Evolutionary conservation across 2,113 vertebrate species (phyloP).

Genomic region (Serranochromis macrocephalus): DNA sequence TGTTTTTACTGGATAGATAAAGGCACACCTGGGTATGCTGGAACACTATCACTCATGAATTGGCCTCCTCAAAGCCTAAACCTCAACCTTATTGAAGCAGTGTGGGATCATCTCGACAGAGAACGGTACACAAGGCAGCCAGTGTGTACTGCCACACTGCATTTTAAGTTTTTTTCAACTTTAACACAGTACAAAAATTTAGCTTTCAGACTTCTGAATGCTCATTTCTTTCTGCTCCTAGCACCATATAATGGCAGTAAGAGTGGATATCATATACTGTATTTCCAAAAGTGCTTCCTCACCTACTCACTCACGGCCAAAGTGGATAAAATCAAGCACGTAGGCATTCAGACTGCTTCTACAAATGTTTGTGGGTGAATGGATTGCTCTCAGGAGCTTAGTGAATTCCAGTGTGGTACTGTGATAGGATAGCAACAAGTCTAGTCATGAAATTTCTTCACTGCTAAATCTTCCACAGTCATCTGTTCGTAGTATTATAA

Average conservation of each 20-base stretch:
- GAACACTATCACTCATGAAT: background rate
- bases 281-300: background rate
- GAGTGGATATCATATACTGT: background rate
- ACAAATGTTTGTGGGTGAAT: fast-evolving
- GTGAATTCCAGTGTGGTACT: background rate
- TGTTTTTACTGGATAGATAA: background rate
- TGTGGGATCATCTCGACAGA: background rate
- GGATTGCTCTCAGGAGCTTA: background rate
- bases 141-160: background rate
- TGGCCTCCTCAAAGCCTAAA: background rate
- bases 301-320: background rate
- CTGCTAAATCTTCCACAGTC: background rate
- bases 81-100: background rate
- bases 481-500: background rate
- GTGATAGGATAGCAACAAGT: background rate
- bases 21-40: background rate
- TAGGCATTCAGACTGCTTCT: background rate
- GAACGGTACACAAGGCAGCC: background rate
- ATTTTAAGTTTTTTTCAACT: background rate
- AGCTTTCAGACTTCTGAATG: background rate
- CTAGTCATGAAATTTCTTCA: background rate
- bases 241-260: background rate
- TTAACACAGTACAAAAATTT: background rate
- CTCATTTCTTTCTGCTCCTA: background rate
- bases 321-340: background rate